Base-by-base conservation (phyloP, 2,888 invertebrate species). In the Lasius fuliginosus region DNA sequence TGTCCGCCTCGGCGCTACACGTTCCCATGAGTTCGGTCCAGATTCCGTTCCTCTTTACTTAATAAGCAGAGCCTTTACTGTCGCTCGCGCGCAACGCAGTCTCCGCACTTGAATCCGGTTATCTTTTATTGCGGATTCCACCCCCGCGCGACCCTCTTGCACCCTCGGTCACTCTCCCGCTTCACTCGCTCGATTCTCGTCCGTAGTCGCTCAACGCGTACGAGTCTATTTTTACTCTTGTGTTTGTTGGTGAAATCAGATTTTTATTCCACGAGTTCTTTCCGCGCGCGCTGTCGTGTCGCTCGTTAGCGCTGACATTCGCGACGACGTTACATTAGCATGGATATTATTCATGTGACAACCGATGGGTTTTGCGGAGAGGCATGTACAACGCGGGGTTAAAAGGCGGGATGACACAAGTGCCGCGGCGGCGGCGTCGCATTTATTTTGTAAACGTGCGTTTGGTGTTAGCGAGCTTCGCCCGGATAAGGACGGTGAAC, bases 11-110 rank as follows among this genome's bases (percentile, higher is more conserved):
- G 23, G 60, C 46, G 46, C 73, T 84, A 86, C 85, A 84, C 64
- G 85, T 86, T 82, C 64, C 36, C 81, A 65, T 68, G 71, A 77
- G 68, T 84, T 87, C 87, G 87, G 86, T 87, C 89, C 89, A 87
- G 88, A 88, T 89, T 87, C 82, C 46, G 30, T 40, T 56, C 68
- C 49, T 60, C 73, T 56, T 75, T 67, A 84, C 83, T 88, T 90
- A 90, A 90, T 88, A 90, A 90, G 88, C 88, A 82, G 73, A 79
- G 84, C 86, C 85, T 87, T 89, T 86, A 74, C 83, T 64, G 85
- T 83, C 84, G 83, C 67, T 65, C 85, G 85, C 84, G 83, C 75
- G 64, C 73, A 62, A 79, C 84, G 86, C 85, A 69, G 82, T 60
- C 82, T 42, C 73, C 69, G 69, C 85, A 71, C 75, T 84, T 83